Evolutionary conservation across 2,888 invertebrate species (phyloP).

Genomic region (Griposia aprilina): DNA sequence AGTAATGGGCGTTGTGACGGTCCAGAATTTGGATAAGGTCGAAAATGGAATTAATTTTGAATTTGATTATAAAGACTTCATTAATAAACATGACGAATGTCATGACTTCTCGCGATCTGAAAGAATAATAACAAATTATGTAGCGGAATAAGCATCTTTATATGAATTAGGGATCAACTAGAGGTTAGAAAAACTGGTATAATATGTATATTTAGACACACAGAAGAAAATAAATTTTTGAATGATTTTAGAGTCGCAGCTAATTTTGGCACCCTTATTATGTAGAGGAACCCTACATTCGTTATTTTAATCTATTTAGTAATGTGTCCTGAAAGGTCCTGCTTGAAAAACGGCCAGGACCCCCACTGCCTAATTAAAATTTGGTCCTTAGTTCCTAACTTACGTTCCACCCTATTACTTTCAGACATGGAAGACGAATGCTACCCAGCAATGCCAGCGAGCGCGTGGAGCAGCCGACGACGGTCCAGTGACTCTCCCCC

Average conservation of each 20-base stretch:
- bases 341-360: neutral
- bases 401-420: slow-evolving; percentile 64
- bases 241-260: neutral
- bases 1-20: neutral
- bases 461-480: slow-evolving; percentile 87
- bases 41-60: neutral
- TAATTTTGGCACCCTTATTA: neutral
- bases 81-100: slow-evolving; percentile 13
- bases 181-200: neutral
- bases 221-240: neutral
- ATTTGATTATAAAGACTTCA: neutral
- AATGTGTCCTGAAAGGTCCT: neutral
- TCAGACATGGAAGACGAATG: slow-evolving; percentile 97
- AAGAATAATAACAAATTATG: neutral
- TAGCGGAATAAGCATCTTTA: neutral
- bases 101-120: neutral
- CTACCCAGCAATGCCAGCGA: slow-evolving; percentile 95
- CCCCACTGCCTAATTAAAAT: no score
- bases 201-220: no score
- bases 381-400: slow-evolving; percentile 1
- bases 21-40: neutral
- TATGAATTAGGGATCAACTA: neutral
- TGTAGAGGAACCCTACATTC: neutral
- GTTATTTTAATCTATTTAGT: neutral
- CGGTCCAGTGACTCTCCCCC: slow-evolving; percentile 81